Evolutionary conservation across 2,797 vertebrate genomes (phyloP).

Genomic region (Diglossa cyanea): DNA sequence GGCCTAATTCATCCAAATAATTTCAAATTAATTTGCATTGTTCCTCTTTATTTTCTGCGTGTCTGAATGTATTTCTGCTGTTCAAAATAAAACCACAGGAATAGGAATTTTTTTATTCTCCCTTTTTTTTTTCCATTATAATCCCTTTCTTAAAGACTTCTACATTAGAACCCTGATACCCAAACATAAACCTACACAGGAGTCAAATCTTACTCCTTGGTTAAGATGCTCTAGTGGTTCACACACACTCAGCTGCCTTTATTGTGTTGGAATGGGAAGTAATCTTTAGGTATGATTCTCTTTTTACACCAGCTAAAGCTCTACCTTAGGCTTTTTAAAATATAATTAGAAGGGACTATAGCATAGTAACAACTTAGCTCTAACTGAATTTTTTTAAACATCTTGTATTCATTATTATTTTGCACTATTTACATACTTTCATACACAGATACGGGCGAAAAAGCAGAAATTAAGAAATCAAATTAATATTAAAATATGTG

Average conservation of each 20-base stretch:
- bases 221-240: not conserved
- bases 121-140: not conserved
- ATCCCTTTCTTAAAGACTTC: not conserved
- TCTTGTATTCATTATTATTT: not conserved
- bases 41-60: not conserved
- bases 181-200: not conserved
- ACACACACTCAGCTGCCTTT: not conserved
- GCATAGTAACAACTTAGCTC: not conserved
- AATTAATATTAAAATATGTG: not conserved
- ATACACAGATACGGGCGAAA: not conserved
- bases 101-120: not conserved
- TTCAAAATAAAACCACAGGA: not conserved
- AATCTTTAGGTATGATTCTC: not conserved
- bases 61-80: not conserved
- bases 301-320: not conserved
- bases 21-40: slow-evolving; percentile 29
- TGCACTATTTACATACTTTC: not conserved
- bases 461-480: not conserved
- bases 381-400: not conserved
- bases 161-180: not conserved
- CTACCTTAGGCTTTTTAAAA: not conserved
- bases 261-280: not conserved
- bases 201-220: not conserved
- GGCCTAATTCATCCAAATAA: slow-evolving; percentile 27
- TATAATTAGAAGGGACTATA: not conserved